Percentiles rank a stretch among this genome's conserved stretches.
phyloP scores from a whole-genome alignment of 1,140 invertebrate species.

The Hypsibius dujardini region DNA sequence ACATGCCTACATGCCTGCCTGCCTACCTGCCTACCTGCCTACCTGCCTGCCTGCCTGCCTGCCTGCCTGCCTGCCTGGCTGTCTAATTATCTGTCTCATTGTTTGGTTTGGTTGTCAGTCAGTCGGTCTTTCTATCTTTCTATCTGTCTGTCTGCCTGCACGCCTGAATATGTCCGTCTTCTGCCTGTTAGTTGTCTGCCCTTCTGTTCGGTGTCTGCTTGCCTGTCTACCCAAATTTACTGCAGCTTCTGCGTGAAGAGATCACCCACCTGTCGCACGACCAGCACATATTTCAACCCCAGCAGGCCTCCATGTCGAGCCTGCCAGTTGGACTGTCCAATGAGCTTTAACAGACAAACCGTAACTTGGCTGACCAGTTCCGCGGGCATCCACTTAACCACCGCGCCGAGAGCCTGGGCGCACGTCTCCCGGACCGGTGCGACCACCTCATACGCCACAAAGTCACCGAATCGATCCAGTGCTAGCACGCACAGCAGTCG shows the following conservation, averaged over 20 bases:
- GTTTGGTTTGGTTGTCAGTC: too few species aligned
- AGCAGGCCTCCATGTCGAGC: conserved; percentile 77
- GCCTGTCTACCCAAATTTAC: conserved; percentile 16
- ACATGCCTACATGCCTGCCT: too few species aligned
- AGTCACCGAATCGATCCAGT: conserved; percentile 88
- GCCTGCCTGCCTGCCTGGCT: too few species aligned
- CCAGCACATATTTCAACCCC: conserved; percentile 78
- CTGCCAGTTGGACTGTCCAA: conserved; percentile 61
- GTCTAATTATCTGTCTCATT: too few species aligned
- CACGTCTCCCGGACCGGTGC: conserved; percentile 89
- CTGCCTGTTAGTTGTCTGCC: too few species aligned
- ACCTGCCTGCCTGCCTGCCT: too few species aligned
- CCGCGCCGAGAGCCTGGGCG: conserved; percentile 69
- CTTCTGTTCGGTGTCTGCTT: too few species aligned
- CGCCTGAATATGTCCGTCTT: too few species aligned
- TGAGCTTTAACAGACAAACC: conserved; percentile 50
- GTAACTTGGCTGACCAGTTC: conserved; percentile 48
- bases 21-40: too few species aligned
- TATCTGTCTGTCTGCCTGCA: too few species aligned
- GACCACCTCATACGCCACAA: conserved; percentile 81
- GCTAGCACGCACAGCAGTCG: conserved; percentile 74
- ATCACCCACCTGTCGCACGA: conserved; percentile 50
- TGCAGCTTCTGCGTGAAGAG: background rate
- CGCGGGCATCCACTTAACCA: conserved; percentile 46
- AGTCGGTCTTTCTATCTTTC: too few species aligned